phyloP scores from a whole-genome alignment of 2,113 vertebrate species.

The Cyphomyrus discorhynchus region DNA sequence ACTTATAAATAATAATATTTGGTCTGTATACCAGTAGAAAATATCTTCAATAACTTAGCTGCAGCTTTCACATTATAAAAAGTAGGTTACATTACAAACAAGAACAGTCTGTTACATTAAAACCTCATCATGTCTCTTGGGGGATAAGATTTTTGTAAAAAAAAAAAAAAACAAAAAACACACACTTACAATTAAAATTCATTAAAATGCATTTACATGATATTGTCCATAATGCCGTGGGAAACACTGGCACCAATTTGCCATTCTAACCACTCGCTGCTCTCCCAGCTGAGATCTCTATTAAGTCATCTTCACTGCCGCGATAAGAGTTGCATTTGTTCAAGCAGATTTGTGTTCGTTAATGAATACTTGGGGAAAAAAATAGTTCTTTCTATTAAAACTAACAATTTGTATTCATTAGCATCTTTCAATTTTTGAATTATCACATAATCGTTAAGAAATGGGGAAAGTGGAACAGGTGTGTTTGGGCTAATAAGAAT shows the following conservation, averaged over 20 bases:
- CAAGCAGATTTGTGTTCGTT: background rate
- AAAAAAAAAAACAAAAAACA: background rate
- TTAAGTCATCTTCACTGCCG: background rate
- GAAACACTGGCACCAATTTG: background rate
- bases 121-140: background rate
- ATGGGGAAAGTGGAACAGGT: background rate
- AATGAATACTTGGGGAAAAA: background rate
- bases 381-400: background rate
- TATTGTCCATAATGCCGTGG: background rate
- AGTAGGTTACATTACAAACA: background rate
- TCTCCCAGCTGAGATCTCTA: background rate
- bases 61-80: background rate
- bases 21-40: background rate
- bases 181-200: background rate
- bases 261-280: background rate
- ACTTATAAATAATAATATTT: background rate
- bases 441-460: background rate
- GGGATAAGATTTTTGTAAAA: background rate
- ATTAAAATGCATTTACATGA: background rate
- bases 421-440: background rate
- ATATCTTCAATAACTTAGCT: background rate
- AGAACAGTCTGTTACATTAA: background rate
- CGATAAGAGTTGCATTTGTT: background rate
- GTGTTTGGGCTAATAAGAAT: background rate
- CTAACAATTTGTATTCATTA: background rate